Evolutionary conservation across 2,888 invertebrate species (phyloP), one percentile per base, ranked within the genome.

Genomic region (Drosophila affinis): DNA sequence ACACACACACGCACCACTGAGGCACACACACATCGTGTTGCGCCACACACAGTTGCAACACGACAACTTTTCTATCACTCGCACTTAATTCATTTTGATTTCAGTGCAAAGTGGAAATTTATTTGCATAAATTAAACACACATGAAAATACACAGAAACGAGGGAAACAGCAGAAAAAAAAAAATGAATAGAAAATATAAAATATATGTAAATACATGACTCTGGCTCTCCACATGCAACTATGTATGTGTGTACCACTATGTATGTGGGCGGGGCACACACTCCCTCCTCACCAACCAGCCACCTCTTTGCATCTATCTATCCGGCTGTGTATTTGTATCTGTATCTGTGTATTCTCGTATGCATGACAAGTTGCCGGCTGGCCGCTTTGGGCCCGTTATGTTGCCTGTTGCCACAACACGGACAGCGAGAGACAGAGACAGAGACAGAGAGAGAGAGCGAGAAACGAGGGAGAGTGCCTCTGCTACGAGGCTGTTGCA

Each of bases 21-120:
- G 34, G 12, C 34, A 34, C 34, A 67, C 75, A 76, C 47, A 49
- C 12, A 44, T 14, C 39, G 39, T 14, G 14, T 39, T 14, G 14
- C 14, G 39, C 39, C 63, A 69, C 57, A 49, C 51, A 65, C 64
- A 62, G 39, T 48, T 63, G 73, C 74, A 74, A 54, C 63, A 62
- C 73, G 65, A 77, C 85, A 81, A 76, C 79, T 81, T 79, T 87
- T 86, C 86, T 87, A 86, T 85, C 87, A 86, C 87, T 87, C 86
- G 79, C 86, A 87, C 88, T 87, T 86, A 86, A 87, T 86, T 85
- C 87, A 76, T 81, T 87, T 86, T 87, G 86, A 87, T 86, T 86
- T 87, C 84, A 77, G 84, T 88, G 81, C 87, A 88, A 86, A 89
- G 87, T 89, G 89, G 85, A 88, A 87, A 85, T 89, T 89, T 89